Conservation (phyloP, 2,113 vertebrate species). For the Sitta europaea region DNA sequence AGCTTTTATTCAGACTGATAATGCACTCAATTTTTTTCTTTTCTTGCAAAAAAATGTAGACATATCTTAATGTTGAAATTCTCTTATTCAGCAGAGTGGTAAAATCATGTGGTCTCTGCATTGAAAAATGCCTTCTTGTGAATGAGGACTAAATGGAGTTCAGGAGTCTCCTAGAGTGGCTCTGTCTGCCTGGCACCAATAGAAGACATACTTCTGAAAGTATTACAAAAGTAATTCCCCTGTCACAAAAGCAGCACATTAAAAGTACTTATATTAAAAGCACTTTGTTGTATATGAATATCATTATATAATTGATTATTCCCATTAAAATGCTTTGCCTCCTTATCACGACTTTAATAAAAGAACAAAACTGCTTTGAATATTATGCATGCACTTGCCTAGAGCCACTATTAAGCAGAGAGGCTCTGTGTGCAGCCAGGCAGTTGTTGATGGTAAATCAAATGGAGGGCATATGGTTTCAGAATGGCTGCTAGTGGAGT, state of each 20-base stretch:
- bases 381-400: slow-evolving; percentile 49
- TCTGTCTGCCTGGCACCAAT: background rate
- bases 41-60: background rate
- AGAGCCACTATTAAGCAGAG: slow-evolving; percentile 64
- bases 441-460: slow-evolving; percentile 60
- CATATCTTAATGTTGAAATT: background rate
- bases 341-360: slow-evolving; percentile 42
- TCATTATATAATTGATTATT: slow-evolving; percentile 47
- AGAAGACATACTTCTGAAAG: background rate
- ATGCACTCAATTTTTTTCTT: background rate
- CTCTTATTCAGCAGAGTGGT: background rate
- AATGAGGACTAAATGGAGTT: slow-evolving; percentile 47
- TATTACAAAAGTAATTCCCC: background rate
- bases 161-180: background rate
- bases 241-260: background rate
- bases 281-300: slow-evolving; percentile 24
- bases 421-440: slow-evolving; percentile 52
- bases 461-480: slow-evolving; percentile 60
- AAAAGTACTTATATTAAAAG: slow-evolving; percentile 45
- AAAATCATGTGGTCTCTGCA: background rate
- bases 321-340: slow-evolving; percentile 24
- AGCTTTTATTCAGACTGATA: background rate
- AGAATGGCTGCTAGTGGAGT: slow-evolving; percentile 21
- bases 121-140: slow-evolving; percentile 23
- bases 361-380: slow-evolving; percentile 23